Conservation (phyloP, 2,797 vertebrate genomes). For the Thamnophis elegans region DNA sequence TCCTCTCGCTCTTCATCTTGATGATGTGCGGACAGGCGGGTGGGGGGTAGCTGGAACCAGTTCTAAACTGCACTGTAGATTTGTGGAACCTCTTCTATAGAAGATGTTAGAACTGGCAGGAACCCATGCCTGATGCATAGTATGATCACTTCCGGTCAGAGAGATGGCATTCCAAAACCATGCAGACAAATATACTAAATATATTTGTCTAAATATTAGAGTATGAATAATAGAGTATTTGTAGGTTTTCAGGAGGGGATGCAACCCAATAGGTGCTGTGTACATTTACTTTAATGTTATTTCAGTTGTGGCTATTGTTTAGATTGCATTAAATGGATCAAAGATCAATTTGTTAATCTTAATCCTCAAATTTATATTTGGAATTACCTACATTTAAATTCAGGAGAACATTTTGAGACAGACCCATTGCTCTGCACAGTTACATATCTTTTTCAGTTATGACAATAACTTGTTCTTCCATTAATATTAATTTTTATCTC, state of each 20-base stretch:
- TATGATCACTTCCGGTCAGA: background rate
- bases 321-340: background rate
- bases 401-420: background rate
- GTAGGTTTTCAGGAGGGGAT: background rate
- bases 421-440: background rate
- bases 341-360: background rate
- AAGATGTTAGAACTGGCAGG: too few species aligned
- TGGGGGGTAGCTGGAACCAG: too few species aligned
- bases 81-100: too few species aligned
- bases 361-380: background rate
- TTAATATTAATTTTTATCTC: background rate
- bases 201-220: background rate
- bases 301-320: background rate
- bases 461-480: background rate
- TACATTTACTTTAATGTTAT: background rate
- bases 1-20: too few species aligned
- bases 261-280: background rate
- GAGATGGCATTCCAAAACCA: background rate
- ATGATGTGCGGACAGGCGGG: too few species aligned
- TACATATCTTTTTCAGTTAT: background rate
- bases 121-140: too few species aligned
- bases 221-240: constrained; percentile 9
- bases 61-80: too few species aligned
- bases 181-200: background rate
- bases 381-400: background rate